Base-by-base conservation (phyloP, 1,140 invertebrate species). In the Drosophila ercepeae region DNA sequence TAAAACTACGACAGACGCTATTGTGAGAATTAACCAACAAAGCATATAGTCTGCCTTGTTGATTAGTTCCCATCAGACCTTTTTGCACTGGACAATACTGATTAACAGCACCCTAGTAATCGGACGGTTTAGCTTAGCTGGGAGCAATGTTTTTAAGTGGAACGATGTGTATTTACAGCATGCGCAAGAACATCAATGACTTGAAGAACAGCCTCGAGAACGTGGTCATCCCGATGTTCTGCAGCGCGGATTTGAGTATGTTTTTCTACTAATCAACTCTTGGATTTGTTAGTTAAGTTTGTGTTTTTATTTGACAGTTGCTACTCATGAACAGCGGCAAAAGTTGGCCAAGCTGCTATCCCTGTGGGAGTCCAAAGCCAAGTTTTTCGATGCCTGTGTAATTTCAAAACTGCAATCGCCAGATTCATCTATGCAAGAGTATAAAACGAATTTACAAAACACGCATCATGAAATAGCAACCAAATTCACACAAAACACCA, bases 201-300 rank as follows among this genome's bases (percentile, higher is more conserved):
- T 93, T 99, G 83, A 97, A 97, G 92, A 95, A 96, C 92, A 94
- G 96, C 82, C 94, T 99, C 91, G 97, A 99, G 94, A 95, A 94
- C 86, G 96, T 98, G 76, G 97, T 99, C 65, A 96, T 99, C 77
- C 97, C 98, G 72, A 98, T 99, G 95, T 99, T 99, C 93, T 99
- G 97, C 92, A 97, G 96, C 92, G 95, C 97, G 46, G 96, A 95
- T 91, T 93, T 94, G 92, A 93, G 93, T 93, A 93, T 93, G 91
- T 92, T 93, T 89, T 45, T 49, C 8, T 9, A 6, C 14, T 2
- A 9, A 5, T 5, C 0, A 42, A 14, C 3, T 0, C 0, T 44
- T 46, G 4, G 1, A 9, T 21, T 36, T 32, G 0, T 32, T 65
- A 32, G 6, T 29, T 36, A 74, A 58, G n/a, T n/a, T n/a, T n/a